phyloP scores from a whole-genome alignment of 2,888 invertebrate species.

The Copidosoma aretas region DNA sequence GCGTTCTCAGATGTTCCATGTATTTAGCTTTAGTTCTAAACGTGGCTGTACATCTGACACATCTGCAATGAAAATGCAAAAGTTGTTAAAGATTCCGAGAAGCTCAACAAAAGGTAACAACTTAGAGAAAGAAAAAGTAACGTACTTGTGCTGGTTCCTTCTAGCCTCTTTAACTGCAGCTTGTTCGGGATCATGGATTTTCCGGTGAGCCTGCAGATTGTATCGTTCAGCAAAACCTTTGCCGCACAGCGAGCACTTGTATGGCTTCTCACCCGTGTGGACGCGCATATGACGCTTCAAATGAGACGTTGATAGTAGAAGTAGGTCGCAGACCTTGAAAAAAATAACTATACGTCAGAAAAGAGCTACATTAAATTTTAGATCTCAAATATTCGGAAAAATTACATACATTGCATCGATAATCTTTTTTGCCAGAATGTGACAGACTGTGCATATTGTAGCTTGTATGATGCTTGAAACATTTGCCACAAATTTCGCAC shows the following conservation, averaged over 20 bases:
- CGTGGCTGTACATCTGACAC: slow-evolving; percentile 42
- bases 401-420: slow-evolving; percentile 52
- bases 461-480: slow-evolving; percentile 74
- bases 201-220: slow-evolving; percentile 58
- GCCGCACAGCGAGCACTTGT: slow-evolving; percentile 47
- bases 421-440: slow-evolving; percentile 62
- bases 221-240: slow-evolving; percentile 59
- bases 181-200: slow-evolving; percentile 52
- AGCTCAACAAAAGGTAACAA: not conserved
- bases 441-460: slow-evolving; percentile 74
- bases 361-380: slow-evolving; percentile 37
- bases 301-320: slow-evolving; percentile 71
- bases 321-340: slow-evolving; percentile 65
- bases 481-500: slow-evolving; percentile 71
- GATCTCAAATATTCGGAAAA: slow-evolving; percentile 32
- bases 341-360: not conserved
- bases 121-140: not conserved
- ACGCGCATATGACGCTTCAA: slow-evolving; percentile 73
- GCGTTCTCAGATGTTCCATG: slow-evolving; percentile 44
- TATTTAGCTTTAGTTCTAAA: slow-evolving; percentile 46
- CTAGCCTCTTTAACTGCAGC: slow-evolving; percentile 43
- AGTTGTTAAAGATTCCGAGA: not conserved
- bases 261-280: slow-evolving; percentile 68
- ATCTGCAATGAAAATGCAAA: slow-evolving; percentile 38
- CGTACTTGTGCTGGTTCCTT: slow-evolving; percentile 46